These are phyloP conservation scores for Cerastis leucographa DNA, from an alignment of 2,888 invertebrate species.

Conservation along the genomic window DNA sequence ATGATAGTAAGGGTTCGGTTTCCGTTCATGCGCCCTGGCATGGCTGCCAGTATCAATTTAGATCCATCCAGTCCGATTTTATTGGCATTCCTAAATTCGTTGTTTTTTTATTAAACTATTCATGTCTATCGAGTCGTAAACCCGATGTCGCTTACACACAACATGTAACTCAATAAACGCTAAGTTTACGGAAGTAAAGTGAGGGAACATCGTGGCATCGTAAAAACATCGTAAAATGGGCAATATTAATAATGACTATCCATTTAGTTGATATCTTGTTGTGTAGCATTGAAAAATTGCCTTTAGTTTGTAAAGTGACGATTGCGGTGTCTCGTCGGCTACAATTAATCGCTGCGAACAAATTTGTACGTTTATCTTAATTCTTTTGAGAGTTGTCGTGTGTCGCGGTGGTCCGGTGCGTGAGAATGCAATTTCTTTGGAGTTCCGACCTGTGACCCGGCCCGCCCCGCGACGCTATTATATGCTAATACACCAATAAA, in stretches of 20 bases:
- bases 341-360: constrained; percentile 59
- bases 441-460: constrained; percentile 75
- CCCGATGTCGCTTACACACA: constrained; percentile 66
- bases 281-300: constrained; percentile 70
- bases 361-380: constrained; percentile 66
- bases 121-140: constrained; percentile 71
- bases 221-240: constrained; percentile 80
- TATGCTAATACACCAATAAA: constrained; percentile 83
- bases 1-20: constrained; percentile 44
- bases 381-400: constrained; percentile 53
- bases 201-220: constrained; percentile 71
- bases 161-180: constrained; percentile 78
- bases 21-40: constrained; percentile 30
- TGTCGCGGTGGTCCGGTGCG: constrained; percentile 73
- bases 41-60: constrained; percentile 14
- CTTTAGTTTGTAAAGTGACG: constrained; percentile 57
- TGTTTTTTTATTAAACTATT: constrained; percentile 69
- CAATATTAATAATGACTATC: constrained; percentile 82
- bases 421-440: constrained; percentile 85
- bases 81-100: constrained; percentile 63
- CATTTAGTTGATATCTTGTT: constrained; percentile 75
- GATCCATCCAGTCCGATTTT: constrained; percentile 45
- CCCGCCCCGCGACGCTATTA: constrained; percentile 72
- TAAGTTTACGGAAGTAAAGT: constrained; percentile 76
- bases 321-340: constrained; percentile 45